phyloP scores from a whole-genome alignment of 1,140 invertebrate species.

The Ceratina calcarata region DNA sequence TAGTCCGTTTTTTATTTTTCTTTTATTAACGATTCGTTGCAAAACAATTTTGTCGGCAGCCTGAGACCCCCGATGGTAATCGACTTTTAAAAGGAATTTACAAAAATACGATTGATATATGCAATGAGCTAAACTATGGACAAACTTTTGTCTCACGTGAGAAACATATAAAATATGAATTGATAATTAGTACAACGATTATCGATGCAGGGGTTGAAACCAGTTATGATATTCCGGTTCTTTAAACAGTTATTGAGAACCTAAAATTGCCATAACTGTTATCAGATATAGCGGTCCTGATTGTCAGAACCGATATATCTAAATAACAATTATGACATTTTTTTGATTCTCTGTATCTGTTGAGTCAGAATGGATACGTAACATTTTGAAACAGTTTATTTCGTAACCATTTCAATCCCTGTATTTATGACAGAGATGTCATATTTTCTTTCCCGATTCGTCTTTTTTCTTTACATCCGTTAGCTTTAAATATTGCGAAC shows the following conservation, averaged over 20 bases:
- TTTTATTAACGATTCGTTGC: slow-evolving; percentile 24
- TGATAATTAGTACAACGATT: slow-evolving; percentile 26
- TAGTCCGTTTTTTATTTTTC: background rate
- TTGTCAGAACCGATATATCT: too few species aligned
- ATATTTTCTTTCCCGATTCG: background rate
- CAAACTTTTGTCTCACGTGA: slow-evolving; percentile 31
- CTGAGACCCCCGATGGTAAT: background rate
- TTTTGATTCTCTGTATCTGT: too few species aligned
- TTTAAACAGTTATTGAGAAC: too few species aligned
- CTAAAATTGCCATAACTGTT: too few species aligned
- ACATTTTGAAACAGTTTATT: too few species aligned
- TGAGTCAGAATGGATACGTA: too few species aligned
- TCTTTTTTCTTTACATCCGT: background rate
- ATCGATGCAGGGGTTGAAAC: background rate
- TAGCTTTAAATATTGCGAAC: background rate
- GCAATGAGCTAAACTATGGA: slow-evolving; percentile 34
- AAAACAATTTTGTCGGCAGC: slow-evolving; percentile 18
- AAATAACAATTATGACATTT: too few species aligned
- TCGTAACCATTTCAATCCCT: too few species aligned
- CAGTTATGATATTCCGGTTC: too few species aligned
- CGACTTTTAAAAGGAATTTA: slow-evolving; percentile 8
- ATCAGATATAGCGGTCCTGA: background rate
- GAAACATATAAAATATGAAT: slow-evolving; percentile 40
- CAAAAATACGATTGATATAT: slow-evolving; percentile 38
- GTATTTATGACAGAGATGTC: slow-evolving; percentile 11